Percentiles rank a stretch among this genome's conserved stretches.
phyloP scores from a whole-genome alignment of 2,113 vertebrate species.

The Laticauda laticaudata region DNA sequence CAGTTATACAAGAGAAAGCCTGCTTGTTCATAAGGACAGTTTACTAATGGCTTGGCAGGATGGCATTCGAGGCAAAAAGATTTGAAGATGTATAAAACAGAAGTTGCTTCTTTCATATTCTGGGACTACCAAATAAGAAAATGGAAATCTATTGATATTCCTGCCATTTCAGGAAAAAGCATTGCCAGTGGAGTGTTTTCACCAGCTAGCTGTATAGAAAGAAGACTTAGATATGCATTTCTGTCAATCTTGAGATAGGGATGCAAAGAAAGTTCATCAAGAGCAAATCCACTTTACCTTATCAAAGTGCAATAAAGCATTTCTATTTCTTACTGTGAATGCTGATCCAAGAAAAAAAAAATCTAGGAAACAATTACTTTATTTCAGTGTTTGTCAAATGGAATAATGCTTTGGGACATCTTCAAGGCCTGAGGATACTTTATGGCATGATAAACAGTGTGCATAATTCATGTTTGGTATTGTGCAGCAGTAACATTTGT shows the following conservation, averaged over 20 bases:
- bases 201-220: background rate
- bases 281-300: slow-evolving; percentile 36
- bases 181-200: background rate
- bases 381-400: slow-evolving; percentile 44
- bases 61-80: slow-evolving; percentile 12
- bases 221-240: slow-evolving; percentile 22
- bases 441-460: slow-evolving; percentile 21
- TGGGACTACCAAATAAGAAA: background rate
- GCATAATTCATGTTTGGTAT: slow-evolving; percentile 33
- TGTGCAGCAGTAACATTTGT: background rate
- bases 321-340: slow-evolving; percentile 30
- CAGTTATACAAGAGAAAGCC: background rate
- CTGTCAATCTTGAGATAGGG: slow-evolving; percentile 7
- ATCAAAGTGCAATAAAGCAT: slow-evolving; percentile 42
- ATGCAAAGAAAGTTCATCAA: background rate
- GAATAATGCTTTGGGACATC: slow-evolving; percentile 35
- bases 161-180: slow-evolving; percentile 16
- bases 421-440: slow-evolving; percentile 39
- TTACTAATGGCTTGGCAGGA: slow-evolving; percentile 11
- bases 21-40: slow-evolving; percentile 13
- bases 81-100: background rate
- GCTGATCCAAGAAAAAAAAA: slow-evolving; percentile 15
- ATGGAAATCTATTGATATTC: slow-evolving; percentile 12
- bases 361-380: slow-evolving; percentile 22
- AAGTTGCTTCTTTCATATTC: background rate